A percentile compares a stretch with the other conserved stretches of the same genome.
phyloP scores from a whole-genome alignment of 2,113 vertebrate species.

The Colistium nudipinnis region DNA sequence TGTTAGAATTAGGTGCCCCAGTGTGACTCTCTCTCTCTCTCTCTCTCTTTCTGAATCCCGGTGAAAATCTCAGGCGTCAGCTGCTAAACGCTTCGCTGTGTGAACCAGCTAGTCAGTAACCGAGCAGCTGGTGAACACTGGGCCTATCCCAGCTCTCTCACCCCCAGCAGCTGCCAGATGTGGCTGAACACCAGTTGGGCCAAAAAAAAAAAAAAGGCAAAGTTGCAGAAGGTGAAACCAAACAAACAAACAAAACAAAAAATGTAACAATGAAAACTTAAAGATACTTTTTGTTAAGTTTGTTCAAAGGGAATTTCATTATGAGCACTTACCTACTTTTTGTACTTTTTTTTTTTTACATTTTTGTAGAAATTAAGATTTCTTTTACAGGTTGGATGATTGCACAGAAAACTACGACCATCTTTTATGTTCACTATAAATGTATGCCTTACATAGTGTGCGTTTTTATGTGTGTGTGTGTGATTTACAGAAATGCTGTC shows the following conservation, averaged over 20 bases:
- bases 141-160: constrained; percentile 2
- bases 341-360: too few species aligned
- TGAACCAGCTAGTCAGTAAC: background rate
- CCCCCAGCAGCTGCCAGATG: constrained; percentile 11
- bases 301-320: background rate
- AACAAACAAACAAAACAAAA: background rate
- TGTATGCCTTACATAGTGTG: too few species aligned
- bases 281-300: background rate
- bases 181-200: constrained; percentile 12
- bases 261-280: background rate
- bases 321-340: too few species aligned
- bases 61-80: constrained; percentile 5
- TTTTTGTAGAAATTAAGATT: too few species aligned
- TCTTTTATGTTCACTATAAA: too few species aligned
- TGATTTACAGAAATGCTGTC: constrained; percentile 86
- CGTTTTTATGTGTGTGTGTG: constrained; percentile 26
- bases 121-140: too few species aligned
- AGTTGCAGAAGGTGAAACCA: background rate
- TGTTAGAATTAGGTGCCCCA: too few species aligned
- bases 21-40: too few species aligned
- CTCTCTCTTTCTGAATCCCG: background rate
- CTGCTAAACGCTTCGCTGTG: constrained; percentile 20
- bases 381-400: background rate
- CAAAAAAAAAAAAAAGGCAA: too few species aligned
- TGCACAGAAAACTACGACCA: too few species aligned